Conservation (phyloP, 2,113 vertebrate genomes). For the Caretta caretta region DNA sequence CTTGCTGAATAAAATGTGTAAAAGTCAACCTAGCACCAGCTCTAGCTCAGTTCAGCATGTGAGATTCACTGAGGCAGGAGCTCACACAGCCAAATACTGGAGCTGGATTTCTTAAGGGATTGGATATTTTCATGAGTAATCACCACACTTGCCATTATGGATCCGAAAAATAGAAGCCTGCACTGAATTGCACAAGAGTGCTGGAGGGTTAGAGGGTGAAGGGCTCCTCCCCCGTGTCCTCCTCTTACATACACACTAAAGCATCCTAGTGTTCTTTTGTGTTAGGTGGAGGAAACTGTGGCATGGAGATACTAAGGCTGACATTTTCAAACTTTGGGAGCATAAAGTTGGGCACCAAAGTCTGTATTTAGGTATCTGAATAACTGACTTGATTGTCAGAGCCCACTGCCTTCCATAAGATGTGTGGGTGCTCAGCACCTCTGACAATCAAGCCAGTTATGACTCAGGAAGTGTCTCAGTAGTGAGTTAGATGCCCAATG, state of each 20-base stretch:
- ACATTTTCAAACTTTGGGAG: neutral
- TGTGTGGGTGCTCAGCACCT: neutral
- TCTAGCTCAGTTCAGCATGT: neutral
- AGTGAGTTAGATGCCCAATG: neutral
- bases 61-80: neutral
- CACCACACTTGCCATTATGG: neutral
- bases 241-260: neutral
- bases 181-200: neutral
- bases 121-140: fast-evolving
- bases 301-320: neutral
- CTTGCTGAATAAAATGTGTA: neutral
- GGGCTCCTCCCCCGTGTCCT: neutral
- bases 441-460: neutral
- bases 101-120: fast-evolving
- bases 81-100: neutral
- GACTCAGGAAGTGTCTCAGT: neutral
- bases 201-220: neutral
- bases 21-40: neutral
- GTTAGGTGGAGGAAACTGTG: neutral
- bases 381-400: neutral
- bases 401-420: neutral
- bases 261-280: neutral
- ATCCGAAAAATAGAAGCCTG: fast-evolving
- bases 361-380: neutral
- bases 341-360: neutral